Conservation (phyloP, 1,140 invertebrate genomes). For the Trichonephila inaurata region DNA sequence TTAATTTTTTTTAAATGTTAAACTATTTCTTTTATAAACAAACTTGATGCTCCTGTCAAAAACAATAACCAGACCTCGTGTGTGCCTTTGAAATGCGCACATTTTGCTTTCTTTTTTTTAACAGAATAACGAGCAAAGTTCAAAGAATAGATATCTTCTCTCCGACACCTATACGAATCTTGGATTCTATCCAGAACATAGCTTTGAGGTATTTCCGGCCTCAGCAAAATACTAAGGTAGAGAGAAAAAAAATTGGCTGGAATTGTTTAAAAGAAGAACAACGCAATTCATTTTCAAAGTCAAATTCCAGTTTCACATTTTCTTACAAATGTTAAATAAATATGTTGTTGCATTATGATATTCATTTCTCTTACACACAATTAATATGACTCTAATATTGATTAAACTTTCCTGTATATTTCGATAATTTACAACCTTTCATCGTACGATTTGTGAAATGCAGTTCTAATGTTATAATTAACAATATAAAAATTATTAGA, state of each 20-base stretch:
- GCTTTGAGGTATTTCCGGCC: constrained; percentile 67
- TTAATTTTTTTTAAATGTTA: not conserved
- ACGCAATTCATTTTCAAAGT: constrained; percentile 47
- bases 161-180: constrained; percentile 7
- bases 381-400: no score
- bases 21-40: not conserved
- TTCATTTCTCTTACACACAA: no score
- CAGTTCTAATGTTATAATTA: no score
- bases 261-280: constrained; percentile 47
- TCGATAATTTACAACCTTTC: no score
- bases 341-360: not conserved
- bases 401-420: no score
- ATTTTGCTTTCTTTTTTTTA: constrained; percentile 1
- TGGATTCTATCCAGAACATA: constrained; percentile 43
- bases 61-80: constrained; percentile 12
- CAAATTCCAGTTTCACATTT: not conserved
- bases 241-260: constrained; percentile 4
- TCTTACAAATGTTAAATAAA: not conserved
- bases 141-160: constrained; percentile 13
- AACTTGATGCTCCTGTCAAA: not conserved
- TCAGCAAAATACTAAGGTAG: constrained; percentile 62
- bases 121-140: not conserved
- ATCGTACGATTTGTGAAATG: no score
- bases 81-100: not conserved
- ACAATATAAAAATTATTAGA: no score